Conservation (phyloP, 53 echinoderm and acorn worm genomes). For the Echinometra lucunter region DNA sequence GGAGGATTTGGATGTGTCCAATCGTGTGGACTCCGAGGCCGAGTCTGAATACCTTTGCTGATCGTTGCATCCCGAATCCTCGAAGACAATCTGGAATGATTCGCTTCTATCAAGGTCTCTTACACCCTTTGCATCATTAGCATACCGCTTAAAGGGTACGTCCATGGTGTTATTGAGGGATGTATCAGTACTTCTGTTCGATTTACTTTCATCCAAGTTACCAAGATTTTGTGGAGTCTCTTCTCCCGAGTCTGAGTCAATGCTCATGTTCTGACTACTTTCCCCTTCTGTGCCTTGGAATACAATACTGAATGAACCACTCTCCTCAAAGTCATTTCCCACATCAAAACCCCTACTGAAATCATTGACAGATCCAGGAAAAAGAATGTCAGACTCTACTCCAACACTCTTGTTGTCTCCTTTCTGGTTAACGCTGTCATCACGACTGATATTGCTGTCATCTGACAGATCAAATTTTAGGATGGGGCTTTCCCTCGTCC, state of each 20-base stretch:
- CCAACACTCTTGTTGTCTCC: conserved; percentile 21
- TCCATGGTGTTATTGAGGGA: neutral
- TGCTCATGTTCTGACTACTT: neutral
- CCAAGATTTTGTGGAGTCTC: neutral
- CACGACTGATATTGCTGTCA: neutral
- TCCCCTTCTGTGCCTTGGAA: conserved; percentile 74
- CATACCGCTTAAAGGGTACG: conserved; percentile 75
- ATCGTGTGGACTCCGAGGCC: neutral
- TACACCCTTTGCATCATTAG: neutral
- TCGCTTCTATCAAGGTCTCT: conserved; percentile 70
- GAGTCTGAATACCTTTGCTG: conserved; percentile 35
- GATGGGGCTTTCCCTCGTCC: conserved; percentile 26
- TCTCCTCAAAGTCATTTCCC: conserved; percentile 75
- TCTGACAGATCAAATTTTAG: conserved; percentile 33
- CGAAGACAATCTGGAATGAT: conserved; percentile 83
- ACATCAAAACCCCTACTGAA: conserved; percentile 24
- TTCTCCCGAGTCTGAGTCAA: conserved; percentile 13
- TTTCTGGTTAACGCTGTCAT: conserved; percentile 24
- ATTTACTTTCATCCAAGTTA: conserved; percentile 7
- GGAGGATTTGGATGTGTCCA: conserved; percentile 20
- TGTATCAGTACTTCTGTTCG: conserved; percentile 26
- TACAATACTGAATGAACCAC: conserved; percentile 92
- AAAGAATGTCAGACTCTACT: conserved; percentile 51
- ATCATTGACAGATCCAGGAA: neutral
- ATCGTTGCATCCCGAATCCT: conserved; percentile 77